A percentile compares a stretch with the other conserved stretches of the same genome.
Conservation (phyloP, 2,797 vertebrate species). For the Gallinago nigripennis region DNA sequence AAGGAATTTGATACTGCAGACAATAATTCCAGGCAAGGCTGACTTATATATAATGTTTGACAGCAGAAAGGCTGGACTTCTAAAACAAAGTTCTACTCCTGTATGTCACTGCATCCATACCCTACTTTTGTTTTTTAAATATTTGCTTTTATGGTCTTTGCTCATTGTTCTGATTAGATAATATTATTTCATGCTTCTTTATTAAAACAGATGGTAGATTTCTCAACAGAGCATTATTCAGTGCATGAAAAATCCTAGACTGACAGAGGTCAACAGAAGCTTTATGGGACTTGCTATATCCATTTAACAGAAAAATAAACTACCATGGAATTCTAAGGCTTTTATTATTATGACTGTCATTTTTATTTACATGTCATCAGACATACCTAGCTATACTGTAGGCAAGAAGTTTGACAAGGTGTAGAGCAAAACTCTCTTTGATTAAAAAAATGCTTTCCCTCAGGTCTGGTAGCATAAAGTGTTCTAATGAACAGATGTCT, state of each 20-base stretch:
- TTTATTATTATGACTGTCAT: background rate
- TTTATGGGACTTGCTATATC: background rate
- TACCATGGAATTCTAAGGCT: background rate
- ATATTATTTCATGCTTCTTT: background rate
- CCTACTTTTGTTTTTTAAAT: background rate
- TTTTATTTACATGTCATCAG: background rate
- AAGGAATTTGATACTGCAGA: background rate
- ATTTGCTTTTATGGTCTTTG: background rate
- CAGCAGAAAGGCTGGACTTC: background rate
- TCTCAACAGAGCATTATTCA: background rate
- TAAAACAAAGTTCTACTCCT: background rate
- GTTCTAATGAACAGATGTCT: background rate
- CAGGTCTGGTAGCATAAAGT: background rate
- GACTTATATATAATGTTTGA: background rate
- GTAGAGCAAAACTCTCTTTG: background rate
- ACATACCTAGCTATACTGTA: background rate
- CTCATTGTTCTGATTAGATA: background rate
- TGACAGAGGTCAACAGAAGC: background rate
- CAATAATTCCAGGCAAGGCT: background rate
- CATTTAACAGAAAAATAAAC: background rate
- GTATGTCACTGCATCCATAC: background rate
- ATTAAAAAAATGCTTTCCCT: background rate
- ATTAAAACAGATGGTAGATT: background rate
- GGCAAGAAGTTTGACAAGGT: background rate
- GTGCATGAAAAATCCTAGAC: background rate